Evolutionary conservation across 1,140 invertebrate genomes (phyloP), one percentile per base, ranked within the genome.

Genomic region (Panulirus ornatus): DNA sequence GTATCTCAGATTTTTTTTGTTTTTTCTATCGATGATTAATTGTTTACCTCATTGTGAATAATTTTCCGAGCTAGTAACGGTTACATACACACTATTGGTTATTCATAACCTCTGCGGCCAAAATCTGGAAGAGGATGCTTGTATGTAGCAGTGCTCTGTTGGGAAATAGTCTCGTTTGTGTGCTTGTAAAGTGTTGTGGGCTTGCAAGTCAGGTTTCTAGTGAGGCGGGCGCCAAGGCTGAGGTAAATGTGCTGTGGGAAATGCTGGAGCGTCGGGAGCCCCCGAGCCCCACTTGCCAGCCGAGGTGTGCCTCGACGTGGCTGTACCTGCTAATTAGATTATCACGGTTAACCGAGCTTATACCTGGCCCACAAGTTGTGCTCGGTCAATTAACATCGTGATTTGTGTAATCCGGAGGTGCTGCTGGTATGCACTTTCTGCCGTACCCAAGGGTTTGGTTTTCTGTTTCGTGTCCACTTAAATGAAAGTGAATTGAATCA

Each of bases 251-350:
- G 3, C 58, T 22, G 5, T 30, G 58, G 58, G 27, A 66, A 66
- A 66, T 66, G 16, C n/a, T 66, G 58, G n/a, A 5, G n/a, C 27
- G 58, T 58, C 54, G 0, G 19, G 22, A 22, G 19, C 14, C 2
- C 54, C n/a, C n/a, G 54, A n/a, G 2, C 22, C 81, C n/a, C 27
- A 1, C 51, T 9, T 5, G 66, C 22, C n/a, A 34, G 63, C 30
- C 19, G 27, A 66, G 66, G 42, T 85, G 54, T 75, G 83, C 38
- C 70, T 66, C 66, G 70, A 85, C 36, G 66, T 70, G 36, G 83
- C 83, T 85, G 19, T 44, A 75, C 70, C 70, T 85, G 83, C 51
- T 85, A 85, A 85, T 85, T 71, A 85, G 83, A 85, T 85, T 85
- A 75, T 85, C 38, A 66, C 66, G 83, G 66, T 75, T 73, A 85